Base-by-base conservation (phyloP, 1,140 invertebrate species). In the Argopecten irradians region DNA sequence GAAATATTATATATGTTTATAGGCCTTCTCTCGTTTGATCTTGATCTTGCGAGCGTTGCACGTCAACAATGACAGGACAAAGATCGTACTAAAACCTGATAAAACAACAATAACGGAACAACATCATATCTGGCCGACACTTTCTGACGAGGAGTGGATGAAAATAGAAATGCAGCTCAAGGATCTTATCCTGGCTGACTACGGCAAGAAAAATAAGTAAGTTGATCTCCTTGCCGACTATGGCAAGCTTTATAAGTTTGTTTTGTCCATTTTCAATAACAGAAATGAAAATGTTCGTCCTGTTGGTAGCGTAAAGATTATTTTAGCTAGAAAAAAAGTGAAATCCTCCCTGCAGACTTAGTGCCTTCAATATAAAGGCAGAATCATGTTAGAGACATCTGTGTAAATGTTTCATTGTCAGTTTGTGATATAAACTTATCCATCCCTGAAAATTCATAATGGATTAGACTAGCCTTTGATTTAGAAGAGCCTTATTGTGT, bases 121-220 rank as follows among this genome's bases (percentile, higher is more conserved):
- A 0, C 99, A 99, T 97, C 99, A 99, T 95, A 99, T 99, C 95
- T 99, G 99, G 99, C 99, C 99, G 0, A 98, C 98, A 0, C 95
- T 99, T 0, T 97, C 97, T 3, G 99, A 99, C 93, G 99, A 99
- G 93, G 99, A 99, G 96, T 99, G 99, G 99, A 99, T 99, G 92
- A 99, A 99, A 95, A 94, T 95, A 88, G 99, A 99, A 96, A 98
- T 99, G 22, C 98, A 99, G 93, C 96, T 99, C 0, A 99, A 99
- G 95, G 99, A 99, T 96, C 96, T 99, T 9, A 99, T 99, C 94
- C 95, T 99, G 28, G 99, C 99, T 46, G 99, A 99, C 96, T 99
- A 99, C 94, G 99, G 99, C 93, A 99, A 99, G 96, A 99, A 99
- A 96, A 99, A 99, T 96, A 99, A 99, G 97, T 97, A 91, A 96